A percentile compares a stretch with the other conserved stretches of the same genome.
These are phyloP conservation scores for Aplysina aerophoba DNA, from an alignment of 37 sponge, comb jelly and placozoan species.

Conservation along the genomic window DNA sequence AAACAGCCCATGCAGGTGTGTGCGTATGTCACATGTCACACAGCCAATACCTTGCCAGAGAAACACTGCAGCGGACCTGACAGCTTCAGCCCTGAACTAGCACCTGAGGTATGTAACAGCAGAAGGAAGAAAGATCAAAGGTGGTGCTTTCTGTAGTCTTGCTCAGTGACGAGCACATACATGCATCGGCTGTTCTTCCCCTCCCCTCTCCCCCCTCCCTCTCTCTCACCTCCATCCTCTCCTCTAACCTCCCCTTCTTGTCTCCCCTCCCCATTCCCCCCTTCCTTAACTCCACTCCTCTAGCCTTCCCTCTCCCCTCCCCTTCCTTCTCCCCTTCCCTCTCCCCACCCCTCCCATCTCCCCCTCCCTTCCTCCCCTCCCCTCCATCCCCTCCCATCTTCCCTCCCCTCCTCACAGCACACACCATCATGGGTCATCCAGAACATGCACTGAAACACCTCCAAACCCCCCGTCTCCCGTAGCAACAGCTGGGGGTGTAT, in stretches of 20 bases:
- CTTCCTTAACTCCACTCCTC: too few species aligned
- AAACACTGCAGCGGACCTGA: not conserved
- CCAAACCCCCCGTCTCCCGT: not conserved
- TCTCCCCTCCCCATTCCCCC: too few species aligned
- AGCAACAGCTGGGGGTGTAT: not conserved
- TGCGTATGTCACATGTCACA: too few species aligned
- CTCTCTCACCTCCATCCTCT: not conserved
- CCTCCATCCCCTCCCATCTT: not conserved
- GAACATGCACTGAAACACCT: conserved; percentile 11
- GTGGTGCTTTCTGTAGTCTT: not conserved
- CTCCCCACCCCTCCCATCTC: not conserved
- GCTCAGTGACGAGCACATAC: not conserved
- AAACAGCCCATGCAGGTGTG: not conserved
- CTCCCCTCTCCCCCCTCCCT: not conserved
- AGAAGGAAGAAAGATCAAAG: not conserved
- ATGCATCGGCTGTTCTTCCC: not conserved
- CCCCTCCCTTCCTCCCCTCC: not conserved
- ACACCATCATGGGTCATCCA: not conserved
- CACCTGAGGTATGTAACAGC: not conserved
- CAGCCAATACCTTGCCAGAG: not conserved
- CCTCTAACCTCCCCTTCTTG: not conserved
- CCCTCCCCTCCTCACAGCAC: too few species aligned
- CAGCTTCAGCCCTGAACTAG: not conserved
- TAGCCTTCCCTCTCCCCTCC: not conserved
- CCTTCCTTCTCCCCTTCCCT: not conserved